These are phyloP conservation scores for Dryococelus australis DNA, from an alignment of 2,888 invertebrate species.

Conservation along the genomic window DNA sequence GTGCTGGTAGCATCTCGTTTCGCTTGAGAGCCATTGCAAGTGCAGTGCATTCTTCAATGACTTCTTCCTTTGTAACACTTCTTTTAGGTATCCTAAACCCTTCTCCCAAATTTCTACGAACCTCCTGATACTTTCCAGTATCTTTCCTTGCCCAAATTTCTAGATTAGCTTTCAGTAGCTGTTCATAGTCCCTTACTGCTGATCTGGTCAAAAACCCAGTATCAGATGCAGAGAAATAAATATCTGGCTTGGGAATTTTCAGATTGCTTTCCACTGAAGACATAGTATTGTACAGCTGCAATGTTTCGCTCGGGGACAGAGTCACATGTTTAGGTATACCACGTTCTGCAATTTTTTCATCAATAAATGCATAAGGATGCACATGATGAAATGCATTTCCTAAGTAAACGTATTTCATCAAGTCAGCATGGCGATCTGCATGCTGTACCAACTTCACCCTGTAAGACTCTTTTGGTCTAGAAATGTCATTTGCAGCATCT, in stretches of 20 bases:
- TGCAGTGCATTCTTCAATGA: constrained; percentile 34
- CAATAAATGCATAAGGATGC: constrained; percentile 47
- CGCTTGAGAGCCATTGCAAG: constrained; percentile 40
- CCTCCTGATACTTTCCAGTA: background rate
- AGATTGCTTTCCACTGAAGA: constrained; percentile 27
- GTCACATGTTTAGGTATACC: constrained; percentile 47
- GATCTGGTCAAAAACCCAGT: constrained; percentile 46
- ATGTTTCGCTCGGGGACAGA: constrained; percentile 46
- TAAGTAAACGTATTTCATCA: constrained; percentile 46
- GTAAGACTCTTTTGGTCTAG: constrained; percentile 41
- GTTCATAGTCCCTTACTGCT: constrained; percentile 45
- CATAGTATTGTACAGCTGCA: constrained; percentile 47
- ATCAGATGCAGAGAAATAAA: constrained; percentile 30
- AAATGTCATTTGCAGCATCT: constrained; percentile 39
- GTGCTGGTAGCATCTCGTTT: constrained; percentile 47
- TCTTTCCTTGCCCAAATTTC: constrained; percentile 31
- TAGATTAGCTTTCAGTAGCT: constrained; percentile 42
- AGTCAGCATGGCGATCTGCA: constrained; percentile 48
- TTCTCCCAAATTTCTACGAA: background rate
- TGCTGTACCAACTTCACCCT: constrained; percentile 46
- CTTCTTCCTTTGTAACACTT: background rate
- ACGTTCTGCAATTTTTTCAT: constrained; percentile 38
- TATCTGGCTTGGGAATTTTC: background rate
- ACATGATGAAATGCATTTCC: constrained; percentile 43
- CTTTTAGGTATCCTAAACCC: background rate